Evolutionary conservation across 2,113 vertebrate species (phyloP), one percentile per base, ranked within the genome.

Genomic region (Spilogale gracilis): DNA sequence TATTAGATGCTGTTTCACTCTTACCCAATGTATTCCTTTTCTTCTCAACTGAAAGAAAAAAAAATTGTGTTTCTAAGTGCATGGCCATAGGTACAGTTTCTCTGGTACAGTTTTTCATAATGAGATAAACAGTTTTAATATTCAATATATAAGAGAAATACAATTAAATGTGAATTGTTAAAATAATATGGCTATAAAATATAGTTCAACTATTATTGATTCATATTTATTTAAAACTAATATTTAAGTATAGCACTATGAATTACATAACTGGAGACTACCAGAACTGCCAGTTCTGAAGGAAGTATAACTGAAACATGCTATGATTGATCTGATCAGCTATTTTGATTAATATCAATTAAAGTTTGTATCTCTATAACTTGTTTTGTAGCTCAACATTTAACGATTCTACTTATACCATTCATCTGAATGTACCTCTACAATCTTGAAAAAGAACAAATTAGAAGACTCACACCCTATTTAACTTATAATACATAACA

Each of bases 41-140:
- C 32, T 3, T n/a, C 56, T 95, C 87, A 95, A 76, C 99, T 99
- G 97, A 76, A 98, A 98, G 95, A 96, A 58, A 97, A 78, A 89
- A 74, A 54, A 78, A 60, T 56, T 78, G 25, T 80, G 88, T 38
- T 69, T 54, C 30, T 88, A 58, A 94, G 48, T 61, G 82, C 54
- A 91, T 3, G 21, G 20, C 7, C 4, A 23, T 5, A 79, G 16
- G 5, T 14, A 83, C 50, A 38, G 56, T 50, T 52, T 56, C 16
- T 63, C 25, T 13, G 2, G 74, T 11, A 90, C 5, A 89, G 78
- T 21, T 43, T 86, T 48, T 32, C 30, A 86, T 50, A 87, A 56
- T 38, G 10, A 71, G 3, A 94, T 50, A 25, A 38, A 69, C 2
- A 71, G 2, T 81, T 43, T 82, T 67, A 69, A 14, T 92, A 58